Evolutionary conservation across 2,888 invertebrate species (phyloP).

Genomic region (Ormyrus pomaceus): DNA sequence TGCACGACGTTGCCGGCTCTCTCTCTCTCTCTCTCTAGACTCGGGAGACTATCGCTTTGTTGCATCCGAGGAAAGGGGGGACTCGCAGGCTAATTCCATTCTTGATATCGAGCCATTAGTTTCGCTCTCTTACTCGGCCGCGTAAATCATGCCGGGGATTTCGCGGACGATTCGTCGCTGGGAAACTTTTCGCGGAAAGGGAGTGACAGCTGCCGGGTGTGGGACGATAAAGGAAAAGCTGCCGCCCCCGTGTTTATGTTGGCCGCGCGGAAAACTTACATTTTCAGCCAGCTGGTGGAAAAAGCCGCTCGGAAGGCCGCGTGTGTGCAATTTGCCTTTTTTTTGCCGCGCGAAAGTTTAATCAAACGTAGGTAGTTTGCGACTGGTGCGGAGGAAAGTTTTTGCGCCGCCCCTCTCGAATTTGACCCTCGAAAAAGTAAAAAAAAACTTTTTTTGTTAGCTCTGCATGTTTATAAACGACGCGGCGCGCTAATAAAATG

Average conservation of each 20-base stretch:
- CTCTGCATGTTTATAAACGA: too few relatives aligned
- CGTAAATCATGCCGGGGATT: too few relatives aligned
- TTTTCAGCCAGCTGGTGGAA: neutral
- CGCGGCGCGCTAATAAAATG: too few relatives aligned
- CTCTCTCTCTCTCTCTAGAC: neutral
- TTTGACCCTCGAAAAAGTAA: too few relatives aligned
- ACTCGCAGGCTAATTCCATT: constrained; percentile 1
- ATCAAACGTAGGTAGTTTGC: neutral
- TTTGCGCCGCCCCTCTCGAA: neutral
- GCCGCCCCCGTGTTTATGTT: neutral
- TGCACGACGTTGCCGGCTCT: neutral
- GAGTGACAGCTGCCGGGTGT: too few relatives aligned
- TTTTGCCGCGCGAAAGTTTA: constrained; percentile 1
- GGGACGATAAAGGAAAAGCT: too few relatives aligned
- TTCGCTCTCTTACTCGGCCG: neutral
- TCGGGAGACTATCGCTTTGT: neutral
- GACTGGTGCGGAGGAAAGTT: neutral
- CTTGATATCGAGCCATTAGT: constrained; percentile 28
- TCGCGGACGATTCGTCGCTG: too few relatives aligned
- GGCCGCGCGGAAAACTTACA: neutral
- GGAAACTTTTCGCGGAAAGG: too few relatives aligned
- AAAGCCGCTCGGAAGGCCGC: neutral
- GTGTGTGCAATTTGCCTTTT: neutral
- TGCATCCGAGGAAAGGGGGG: neutral
- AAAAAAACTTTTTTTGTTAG: too few relatives aligned